Conservation (phyloP, 2,888 invertebrate species). For the Augochlorella aurata region DNA sequence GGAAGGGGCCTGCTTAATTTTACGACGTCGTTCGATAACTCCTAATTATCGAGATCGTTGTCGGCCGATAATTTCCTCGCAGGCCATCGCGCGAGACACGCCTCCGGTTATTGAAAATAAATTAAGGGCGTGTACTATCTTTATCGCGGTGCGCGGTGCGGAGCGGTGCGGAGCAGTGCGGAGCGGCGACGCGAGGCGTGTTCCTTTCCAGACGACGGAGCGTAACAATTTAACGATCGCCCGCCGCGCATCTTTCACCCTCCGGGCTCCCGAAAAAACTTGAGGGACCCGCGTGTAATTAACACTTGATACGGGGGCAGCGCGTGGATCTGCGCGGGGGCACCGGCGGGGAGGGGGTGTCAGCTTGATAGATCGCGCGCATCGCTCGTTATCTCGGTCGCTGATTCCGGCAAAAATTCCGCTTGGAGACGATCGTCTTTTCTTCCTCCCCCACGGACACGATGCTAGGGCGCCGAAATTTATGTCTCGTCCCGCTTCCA, state of each 20-base stretch:
- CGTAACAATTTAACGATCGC: conserved; percentile 50
- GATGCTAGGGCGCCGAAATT: not conserved
- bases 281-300: conserved; percentile 43
- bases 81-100: not conserved
- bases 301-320: conserved; percentile 32
- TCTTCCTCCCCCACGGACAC: not conserved
- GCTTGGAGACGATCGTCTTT: not conserved
- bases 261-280: conserved; percentile 25
- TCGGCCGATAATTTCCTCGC: not conserved
- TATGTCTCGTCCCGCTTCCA: not conserved
- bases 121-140: conserved; percentile 46
- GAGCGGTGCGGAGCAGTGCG: conserved; percentile 12
- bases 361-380: conserved; percentile 43
- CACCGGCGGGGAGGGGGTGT: not conserved
- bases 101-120: conserved; percentile 43
- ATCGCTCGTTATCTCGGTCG: conserved; percentile 29
- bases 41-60: conserved; percentile 4
- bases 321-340: not conserved
- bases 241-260: conserved; percentile 15
- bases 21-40: conserved; percentile 10
- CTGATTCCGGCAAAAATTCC: conserved; percentile 31
- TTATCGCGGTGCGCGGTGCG: conserved; percentile 4
- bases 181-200: conserved; percentile 42
- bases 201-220: conserved; percentile 37
- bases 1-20: not conserved